phyloP scores from a whole-genome alignment of 2,888 invertebrate species.

The Molanna angustata region DNA sequence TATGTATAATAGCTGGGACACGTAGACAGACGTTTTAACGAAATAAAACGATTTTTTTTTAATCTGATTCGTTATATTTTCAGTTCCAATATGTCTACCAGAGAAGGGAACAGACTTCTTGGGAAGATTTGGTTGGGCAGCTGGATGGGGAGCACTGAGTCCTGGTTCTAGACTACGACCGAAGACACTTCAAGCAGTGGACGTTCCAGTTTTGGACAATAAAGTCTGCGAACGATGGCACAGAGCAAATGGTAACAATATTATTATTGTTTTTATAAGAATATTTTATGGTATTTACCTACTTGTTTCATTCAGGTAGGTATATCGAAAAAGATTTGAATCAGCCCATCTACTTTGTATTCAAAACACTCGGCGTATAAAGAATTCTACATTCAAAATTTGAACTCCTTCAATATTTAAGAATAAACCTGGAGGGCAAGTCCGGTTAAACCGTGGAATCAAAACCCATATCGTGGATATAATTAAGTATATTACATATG shows the following conservation, averaged over 20 bases:
- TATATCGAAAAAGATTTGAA: background rate
- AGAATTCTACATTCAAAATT: no score
- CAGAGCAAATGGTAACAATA: constrained; percentile 55
- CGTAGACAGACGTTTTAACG: no score
- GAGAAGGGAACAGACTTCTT: constrained; percentile 87
- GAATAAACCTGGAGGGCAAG: no score
- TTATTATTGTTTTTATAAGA: background rate
- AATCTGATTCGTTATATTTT: no score
- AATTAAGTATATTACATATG: no score
- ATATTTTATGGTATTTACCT: background rate
- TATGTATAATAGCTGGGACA: no score
- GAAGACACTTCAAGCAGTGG: constrained; percentile 86
- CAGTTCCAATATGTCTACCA: constrained; percentile 86
- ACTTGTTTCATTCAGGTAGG: background rate
- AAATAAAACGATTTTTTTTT: no score
- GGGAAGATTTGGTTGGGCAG: constrained; percentile 89
- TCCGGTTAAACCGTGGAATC: no score
- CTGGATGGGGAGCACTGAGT: constrained; percentile 88
- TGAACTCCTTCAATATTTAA: no score
- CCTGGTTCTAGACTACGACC: constrained; percentile 83
- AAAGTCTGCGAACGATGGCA: constrained; percentile 67
- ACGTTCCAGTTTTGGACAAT: constrained; percentile 91
- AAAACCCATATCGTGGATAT: no score
- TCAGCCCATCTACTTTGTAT: no score
- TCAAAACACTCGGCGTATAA: no score